Percentiles rank a stretch among this genome's conserved stretches.
These are phyloP conservation scores for Crematogaster levior DNA, from an alignment of 2,888 invertebrate genomes.

Conservation along the genomic window DNA sequence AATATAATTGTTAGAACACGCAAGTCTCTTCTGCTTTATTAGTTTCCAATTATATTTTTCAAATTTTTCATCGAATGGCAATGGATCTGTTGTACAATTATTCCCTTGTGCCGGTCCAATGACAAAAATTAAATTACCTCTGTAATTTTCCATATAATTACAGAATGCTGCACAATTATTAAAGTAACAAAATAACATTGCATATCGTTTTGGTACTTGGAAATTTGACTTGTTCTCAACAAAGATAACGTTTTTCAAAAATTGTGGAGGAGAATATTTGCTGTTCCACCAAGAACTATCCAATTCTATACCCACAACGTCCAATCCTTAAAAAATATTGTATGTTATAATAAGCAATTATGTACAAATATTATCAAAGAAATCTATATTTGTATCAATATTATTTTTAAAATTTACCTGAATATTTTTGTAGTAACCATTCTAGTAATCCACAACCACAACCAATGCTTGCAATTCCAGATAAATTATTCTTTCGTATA, in stretches of 20 bases:
- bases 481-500: constrained; percentile 85
- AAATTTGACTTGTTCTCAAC: constrained; percentile 80
- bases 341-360: constrained; percentile 2
- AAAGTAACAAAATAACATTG: constrained; percentile 93
- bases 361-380: neutral
- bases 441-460: constrained; percentile 94
- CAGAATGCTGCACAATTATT: constrained; percentile 90
- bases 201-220: constrained; percentile 86
- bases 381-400: neutral
- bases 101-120: constrained; percentile 90
- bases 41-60: constrained; percentile 87
- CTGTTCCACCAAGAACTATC: constrained; percentile 93
- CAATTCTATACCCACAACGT: constrained; percentile 91
- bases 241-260: constrained; percentile 83
- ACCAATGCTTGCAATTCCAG: constrained; percentile 90
- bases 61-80: constrained; percentile 89
- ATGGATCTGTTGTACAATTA: constrained; percentile 90
- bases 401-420: constrained; percentile 86
- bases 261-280: constrained; percentile 91
- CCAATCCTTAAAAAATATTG: constrained; percentile 86
- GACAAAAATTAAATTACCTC: constrained; percentile 90
- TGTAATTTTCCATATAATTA: constrained; percentile 89
- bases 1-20: constrained; percentile 89
- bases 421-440: constrained; percentile 90
- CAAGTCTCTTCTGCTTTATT: constrained; percentile 87